Evolutionary conservation across 2,113 vertebrate genomes (phyloP).

Genomic region (Salvelinus namaycush): DNA sequence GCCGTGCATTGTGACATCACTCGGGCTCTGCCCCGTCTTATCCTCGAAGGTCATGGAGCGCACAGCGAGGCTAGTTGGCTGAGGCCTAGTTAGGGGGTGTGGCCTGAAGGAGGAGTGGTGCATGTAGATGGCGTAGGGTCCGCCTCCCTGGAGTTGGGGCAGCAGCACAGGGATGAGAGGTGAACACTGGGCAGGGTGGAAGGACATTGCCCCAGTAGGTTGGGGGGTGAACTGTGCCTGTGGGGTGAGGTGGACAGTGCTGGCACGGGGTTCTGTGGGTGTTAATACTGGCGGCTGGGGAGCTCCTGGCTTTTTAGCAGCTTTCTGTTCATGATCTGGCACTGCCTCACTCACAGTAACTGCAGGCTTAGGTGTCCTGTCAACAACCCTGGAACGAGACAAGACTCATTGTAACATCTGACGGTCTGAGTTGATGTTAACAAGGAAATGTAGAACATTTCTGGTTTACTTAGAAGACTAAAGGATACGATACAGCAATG

Average conservation of each 20-base stretch:
- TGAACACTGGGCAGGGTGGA: constrained; percentile 69
- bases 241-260: constrained; percentile 32
- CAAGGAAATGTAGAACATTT: no score
- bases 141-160: constrained; percentile 73
- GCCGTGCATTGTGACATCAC: constrained; percentile 8
- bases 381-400: constrained; percentile 63
- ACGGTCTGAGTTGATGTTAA: constrained; percentile 10
- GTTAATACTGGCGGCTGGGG: constrained; percentile 10
- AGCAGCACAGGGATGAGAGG: constrained; percentile 81
- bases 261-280: constrained; percentile 23
- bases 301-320: constrained; percentile 37
- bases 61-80: constrained; percentile 76
- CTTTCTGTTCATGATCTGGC: constrained; percentile 26
- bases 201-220: constrained; percentile 57
- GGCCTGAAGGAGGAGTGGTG: constrained; percentile 77
- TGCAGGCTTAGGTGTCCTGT: constrained; percentile 49
- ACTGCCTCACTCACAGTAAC: constrained; percentile 34
- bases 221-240: constrained; percentile 53
- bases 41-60: constrained; percentile 81
- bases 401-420: no score
- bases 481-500: not conserved
- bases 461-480: no score
- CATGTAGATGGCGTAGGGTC: constrained; percentile 83
- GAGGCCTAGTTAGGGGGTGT: constrained; percentile 64
- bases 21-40: constrained; percentile 52